A percentile compares a stretch with the other conserved stretches of the same genome.
Conservation (phyloP, 2,888 invertebrate genomes). For the Synergus gifuensis region DNA sequence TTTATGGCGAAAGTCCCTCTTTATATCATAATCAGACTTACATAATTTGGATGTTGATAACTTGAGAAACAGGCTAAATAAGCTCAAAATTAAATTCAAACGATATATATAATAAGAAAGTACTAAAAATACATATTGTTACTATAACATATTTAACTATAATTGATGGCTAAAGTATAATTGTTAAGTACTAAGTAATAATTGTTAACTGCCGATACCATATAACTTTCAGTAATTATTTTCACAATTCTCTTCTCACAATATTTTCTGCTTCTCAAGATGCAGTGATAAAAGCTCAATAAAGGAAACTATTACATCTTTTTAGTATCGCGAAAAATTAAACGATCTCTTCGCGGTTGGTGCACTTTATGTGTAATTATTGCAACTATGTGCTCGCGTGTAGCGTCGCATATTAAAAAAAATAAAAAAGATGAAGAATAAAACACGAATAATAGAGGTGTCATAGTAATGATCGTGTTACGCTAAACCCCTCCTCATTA, state of each 20-base stretch:
- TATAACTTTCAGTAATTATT: neutral
- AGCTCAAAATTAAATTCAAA: neutral
- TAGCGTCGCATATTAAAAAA: neutral
- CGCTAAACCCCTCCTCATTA: slow-evolving; percentile 38
- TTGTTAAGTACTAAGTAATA: neutral
- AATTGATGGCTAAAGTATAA: neutral
- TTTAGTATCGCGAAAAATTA: slow-evolving; percentile 37
- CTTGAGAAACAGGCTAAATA: neutral
- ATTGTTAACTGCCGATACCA: neutral
- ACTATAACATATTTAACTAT: too few relatives aligned
- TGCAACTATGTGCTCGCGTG: slow-evolving; percentile 15
- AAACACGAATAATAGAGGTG: slow-evolving; percentile 26
- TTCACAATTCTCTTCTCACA: slow-evolving; percentile 7
- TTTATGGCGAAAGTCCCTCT: slow-evolving; percentile 1
- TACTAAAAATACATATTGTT: too few relatives aligned
- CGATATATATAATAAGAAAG: too few relatives aligned
- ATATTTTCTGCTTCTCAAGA: slow-evolving; percentile 16
- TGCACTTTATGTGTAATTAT: slow-evolving; percentile 36
- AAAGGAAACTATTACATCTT: slow-evolving; percentile 22
- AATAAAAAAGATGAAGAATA: neutral
- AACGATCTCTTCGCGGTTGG: slow-evolving; percentile 20
- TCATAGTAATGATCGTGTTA: slow-evolving; percentile 37
- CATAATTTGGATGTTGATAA: neutral
- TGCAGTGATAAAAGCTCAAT: slow-evolving; percentile 37
- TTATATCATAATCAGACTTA: neutral